Evolutionary conservation across 2,888 invertebrate species (phyloP).

Genomic region (Apomyelois bistriatella): DNA sequence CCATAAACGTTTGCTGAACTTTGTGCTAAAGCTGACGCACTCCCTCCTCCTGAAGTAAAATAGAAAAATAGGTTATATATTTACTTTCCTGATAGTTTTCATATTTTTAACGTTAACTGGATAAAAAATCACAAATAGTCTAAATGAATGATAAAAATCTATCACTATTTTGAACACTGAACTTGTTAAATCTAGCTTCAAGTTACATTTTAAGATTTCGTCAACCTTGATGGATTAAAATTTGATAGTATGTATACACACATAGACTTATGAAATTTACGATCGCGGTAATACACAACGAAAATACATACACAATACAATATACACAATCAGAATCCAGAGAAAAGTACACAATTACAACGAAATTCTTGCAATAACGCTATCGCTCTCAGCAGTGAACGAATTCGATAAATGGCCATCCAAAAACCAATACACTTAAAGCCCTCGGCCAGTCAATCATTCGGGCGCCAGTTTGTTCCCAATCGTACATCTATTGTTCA

Average conservation of each 20-base stretch:
- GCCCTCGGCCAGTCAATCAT: conserved; percentile 34
- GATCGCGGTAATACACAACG: not conserved
- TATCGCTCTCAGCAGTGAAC: conserved; percentile 37
- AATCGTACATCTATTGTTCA: conserved; percentile 40
- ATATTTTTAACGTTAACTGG: too few species aligned
- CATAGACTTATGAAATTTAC: too few species aligned
- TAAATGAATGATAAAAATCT: too few species aligned
- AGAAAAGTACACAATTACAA: conserved; percentile 30
- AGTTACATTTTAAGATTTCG: too few species aligned
- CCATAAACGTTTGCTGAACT: not conserved
- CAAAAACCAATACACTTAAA: conserved; percentile 39
- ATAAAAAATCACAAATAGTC: too few species aligned
- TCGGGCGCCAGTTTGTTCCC: conserved; percentile 23
- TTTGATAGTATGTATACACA: too few species aligned
- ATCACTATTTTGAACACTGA: too few species aligned
- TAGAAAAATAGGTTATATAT: not conserved
- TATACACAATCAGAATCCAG: not conserved
- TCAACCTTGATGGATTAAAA: too few species aligned
- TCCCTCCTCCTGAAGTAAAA: not conserved
- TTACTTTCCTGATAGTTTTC: too few species aligned
- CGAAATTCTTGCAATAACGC: conserved; percentile 24
- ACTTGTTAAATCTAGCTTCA: too few species aligned
- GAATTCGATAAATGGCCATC: conserved; percentile 36
- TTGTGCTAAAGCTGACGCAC: not conserved
- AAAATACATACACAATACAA: not conserved